Evolutionary conservation across 2,888 invertebrate genomes (phyloP), one percentile per base, ranked within the genome.

Genomic region (Nasonovia ribisnigri): DNA sequence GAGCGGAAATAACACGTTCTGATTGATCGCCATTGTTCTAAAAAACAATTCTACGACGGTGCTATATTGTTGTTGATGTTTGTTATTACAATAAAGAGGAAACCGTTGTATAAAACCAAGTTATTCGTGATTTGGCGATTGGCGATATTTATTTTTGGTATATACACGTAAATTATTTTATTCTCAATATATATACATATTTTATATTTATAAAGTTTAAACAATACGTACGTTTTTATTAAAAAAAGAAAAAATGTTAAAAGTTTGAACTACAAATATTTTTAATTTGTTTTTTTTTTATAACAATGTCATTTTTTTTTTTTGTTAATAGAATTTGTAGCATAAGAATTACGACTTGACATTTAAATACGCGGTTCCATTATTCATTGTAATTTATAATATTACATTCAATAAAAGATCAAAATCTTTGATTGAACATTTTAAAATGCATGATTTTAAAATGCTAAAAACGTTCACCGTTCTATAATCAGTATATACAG

Each of bases 1-100:
- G 36, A 77, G 77, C 36, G 77, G 77, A 77, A 77, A 77, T 77
- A 77, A 77, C 77, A 77, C 77, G 36, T 77, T 77, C 77, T 77
- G 77, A 77, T 42, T 77, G 77, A 77, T 77, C 77, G 77, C 36
- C 77, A 77, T 77, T 77, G 20, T 77, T 36, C 77, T 77, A 77
- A 77, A 77, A 77, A 77, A 77, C 77, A 77, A 77, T 77, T 77
- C 36, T 1, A 36, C 20, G 8, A 36, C 1, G 1, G 36, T 36
- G 26, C 36, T 77, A 20, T 77, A 77, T 77, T 36, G 6, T 77
- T 36, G 36, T 77, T 77, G 36, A 36, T 77, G 20, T 77, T 36
- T 8, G 67, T 36, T 36, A 36, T 77, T 77, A 8, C 36, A 77
- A 77, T 36, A 77, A 36, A n/a, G 8, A 77, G 77, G 20, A 36